Conservation (phyloP, 2,888 invertebrate species). For the Ptilodon capucinus region DNA sequence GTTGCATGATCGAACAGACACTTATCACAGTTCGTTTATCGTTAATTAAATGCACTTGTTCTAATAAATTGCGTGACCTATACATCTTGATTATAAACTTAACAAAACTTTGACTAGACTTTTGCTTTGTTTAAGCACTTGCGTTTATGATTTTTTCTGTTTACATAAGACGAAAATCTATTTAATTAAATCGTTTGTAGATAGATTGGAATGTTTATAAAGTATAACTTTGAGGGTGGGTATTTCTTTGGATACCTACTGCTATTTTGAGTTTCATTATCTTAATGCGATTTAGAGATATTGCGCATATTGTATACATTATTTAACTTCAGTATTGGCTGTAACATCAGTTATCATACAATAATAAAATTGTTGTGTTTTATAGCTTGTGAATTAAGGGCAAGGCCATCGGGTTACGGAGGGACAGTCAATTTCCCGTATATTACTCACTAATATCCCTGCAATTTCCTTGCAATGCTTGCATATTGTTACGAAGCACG, state of each 20-base stretch:
- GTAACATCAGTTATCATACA: background rate
- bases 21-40: constrained; percentile 2
- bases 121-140: too few species aligned
- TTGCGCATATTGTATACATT: too few species aligned
- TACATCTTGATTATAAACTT: background rate
- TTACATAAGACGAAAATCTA: too few species aligned
- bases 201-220: too few species aligned
- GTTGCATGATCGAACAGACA: background rate
- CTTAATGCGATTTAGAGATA: too few species aligned
- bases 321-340: too few species aligned
- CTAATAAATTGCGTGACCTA: background rate
- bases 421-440: constrained; percentile 15
- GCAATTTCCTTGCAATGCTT: constrained; percentile 1
- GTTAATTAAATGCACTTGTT: background rate
- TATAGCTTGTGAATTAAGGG: constrained; percentile 55
- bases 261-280: too few species aligned
- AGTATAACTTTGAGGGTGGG: too few species aligned
- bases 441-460: constrained; percentile 14
- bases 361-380: constrained; percentile 17
- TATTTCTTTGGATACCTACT: too few species aligned
- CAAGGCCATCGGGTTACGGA: constrained; percentile 62
- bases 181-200: too few species aligned
- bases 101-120: too few species aligned
- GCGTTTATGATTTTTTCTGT: too few species aligned
- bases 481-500: constrained; percentile 16